Evolutionary conservation across 2,113 vertebrate genomes (phyloP), one percentile per base, ranked within the genome.

Genomic region (Maccullochella peelii): DNA sequence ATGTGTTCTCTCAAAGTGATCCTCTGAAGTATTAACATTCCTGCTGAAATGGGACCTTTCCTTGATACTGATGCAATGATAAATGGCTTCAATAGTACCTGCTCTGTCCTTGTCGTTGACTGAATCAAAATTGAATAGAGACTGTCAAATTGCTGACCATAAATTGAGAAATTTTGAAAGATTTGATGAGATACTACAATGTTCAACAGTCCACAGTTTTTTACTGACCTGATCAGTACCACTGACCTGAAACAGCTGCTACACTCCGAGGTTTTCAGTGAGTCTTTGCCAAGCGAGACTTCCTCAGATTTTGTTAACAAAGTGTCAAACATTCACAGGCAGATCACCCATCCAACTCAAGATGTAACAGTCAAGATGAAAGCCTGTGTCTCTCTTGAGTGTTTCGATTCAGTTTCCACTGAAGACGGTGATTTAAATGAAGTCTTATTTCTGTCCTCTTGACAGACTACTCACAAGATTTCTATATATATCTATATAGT

Each of bases 361-460:
- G 78, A 91, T 89, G 78, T 68, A 88, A 78, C 74, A 44, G 75
- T 25, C 11, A 8, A 86, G 86, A 93, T 92, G 83, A 92, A 92
- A 90, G 88, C 40, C 38, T 15, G 49, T 5, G 16, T 87, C 69
- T 82, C 70, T 86, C 67, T 38, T 0, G 71, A 80, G 62, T 70
- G 68, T 78, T 84, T 84, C 85, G 77, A 85, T 86, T 86, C 47
- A 1, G 47, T 85, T 91, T 88, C 65, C 49, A 63, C 63, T 75
- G 47, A 89, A 82, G 54, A 54, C 83, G 55, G 57, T 65, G 77
- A 87, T 84, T 82, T 86, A 83, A 86, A 86, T 74, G 20, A 73
- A 72, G 42, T 70, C 77, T 52, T 71, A 57, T 54, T 73, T 82
- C 27, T 65, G 54, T 71, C 36, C 25, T 72, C 21, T 54, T 65